Conservation (phyloP, 1,140 invertebrate genomes). For the Amphibalanus amphitrite region DNA sequence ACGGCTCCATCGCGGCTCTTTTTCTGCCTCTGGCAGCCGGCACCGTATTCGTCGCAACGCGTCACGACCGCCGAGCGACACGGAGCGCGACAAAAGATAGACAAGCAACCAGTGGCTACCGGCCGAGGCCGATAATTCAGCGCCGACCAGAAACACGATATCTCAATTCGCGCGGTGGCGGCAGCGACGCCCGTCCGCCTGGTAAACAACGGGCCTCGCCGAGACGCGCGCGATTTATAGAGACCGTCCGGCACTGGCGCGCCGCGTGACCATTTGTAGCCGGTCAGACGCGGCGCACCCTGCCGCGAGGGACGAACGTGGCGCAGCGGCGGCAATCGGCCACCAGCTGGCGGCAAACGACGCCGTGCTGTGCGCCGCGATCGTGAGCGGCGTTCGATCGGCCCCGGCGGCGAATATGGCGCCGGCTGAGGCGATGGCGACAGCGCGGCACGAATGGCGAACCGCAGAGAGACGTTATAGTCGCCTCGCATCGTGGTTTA, state of each 20-base stretch:
- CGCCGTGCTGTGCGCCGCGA: not conserved
- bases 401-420: not conserved
- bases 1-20: not conserved
- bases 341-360: not conserved
- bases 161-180: not conserved
- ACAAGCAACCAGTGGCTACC: not conserved
- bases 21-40: not conserved
- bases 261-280: not conserved
- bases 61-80: not conserved
- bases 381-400: not conserved
- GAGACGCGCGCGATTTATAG: not conserved
- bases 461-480: no score
- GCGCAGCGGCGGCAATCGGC: no score
- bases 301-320: not conserved
- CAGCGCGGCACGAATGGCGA: not conserved
- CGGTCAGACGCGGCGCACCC: no score
- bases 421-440: not conserved
- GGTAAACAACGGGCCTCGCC: not conserved
- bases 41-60: not conserved
- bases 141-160: not conserved
- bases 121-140: not conserved
- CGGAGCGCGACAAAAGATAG: not conserved
- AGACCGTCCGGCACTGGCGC: no score
- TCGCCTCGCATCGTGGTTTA: no score
- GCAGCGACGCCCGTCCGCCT: no score